These are phyloP conservation scores for Anthoscopus minutus DNA, from an alignment of 2,113 vertebrate genomes.

Conservation along the genomic window DNA sequence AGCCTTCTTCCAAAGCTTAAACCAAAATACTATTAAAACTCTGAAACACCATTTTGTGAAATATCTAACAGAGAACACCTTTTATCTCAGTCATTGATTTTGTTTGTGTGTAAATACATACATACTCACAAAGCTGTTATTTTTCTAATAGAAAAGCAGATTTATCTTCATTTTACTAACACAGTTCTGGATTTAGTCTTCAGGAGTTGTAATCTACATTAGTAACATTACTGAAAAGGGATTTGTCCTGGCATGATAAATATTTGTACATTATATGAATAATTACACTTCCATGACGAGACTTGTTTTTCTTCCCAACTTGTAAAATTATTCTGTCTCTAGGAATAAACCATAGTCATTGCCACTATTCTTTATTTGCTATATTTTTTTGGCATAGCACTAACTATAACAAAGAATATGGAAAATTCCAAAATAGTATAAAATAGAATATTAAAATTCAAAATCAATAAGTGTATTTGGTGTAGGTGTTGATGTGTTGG, in stretches of 20 bases:
- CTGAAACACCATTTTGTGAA: neutral
- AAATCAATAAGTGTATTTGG: rapidly evolving
- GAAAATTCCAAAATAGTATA: neutral
- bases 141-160: neutral
- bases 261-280: neutral
- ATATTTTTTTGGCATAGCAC: neutral
- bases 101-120: neutral
- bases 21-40: neutral
- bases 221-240: neutral
- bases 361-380: too few species aligned
- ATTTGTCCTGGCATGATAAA: neutral
- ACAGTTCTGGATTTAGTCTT: neutral
- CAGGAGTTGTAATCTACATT: neutral
- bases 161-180: neutral
- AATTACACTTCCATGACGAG: neutral
- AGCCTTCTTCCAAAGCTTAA: neutral
- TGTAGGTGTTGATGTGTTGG: neutral
- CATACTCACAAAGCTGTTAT: neutral
- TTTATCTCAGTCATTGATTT: neutral
- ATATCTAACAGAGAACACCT: neutral
- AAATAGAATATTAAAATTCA: neutral
- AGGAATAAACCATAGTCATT: neutral
- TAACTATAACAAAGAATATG: neutral
- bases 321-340: neutral
- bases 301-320: neutral